These are phyloP conservation scores for Hydrolagus affinis DNA, from an alignment of 2,113 vertebrate genomes.

Conservation along the genomic window DNA sequence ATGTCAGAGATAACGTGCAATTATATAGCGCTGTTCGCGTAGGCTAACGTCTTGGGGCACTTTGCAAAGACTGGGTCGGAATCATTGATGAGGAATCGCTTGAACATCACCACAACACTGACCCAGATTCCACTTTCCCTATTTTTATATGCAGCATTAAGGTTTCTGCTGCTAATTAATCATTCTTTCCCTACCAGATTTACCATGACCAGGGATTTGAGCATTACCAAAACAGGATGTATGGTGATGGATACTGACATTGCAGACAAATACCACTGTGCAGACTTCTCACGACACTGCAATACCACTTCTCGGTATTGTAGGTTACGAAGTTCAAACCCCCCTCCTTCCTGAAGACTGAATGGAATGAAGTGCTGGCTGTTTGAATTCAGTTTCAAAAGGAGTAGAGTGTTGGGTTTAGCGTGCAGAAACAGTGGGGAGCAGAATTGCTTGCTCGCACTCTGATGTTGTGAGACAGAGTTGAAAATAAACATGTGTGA, in stretches of 20 bases:
- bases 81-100: neutral
- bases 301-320: neutral
- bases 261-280: neutral
- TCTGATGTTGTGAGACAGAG: neutral
- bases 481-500: neutral
- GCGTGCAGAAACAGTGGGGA: neutral
- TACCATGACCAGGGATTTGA: neutral
- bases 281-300: neutral
- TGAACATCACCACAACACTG: neutral
- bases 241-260: neutral
- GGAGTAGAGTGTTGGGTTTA: neutral
- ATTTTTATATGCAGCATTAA: neutral
- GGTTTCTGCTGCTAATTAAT: neutral
- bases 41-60: neutral
- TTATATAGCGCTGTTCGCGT: neutral
- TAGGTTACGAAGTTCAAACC: neutral
- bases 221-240: neutral
- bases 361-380: neutral
- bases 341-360: neutral
- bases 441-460: neutral
- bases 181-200: neutral
- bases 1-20: neutral
- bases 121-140: neutral
- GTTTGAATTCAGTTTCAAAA: neutral
- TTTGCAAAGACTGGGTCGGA: neutral